Evolutionary conservation across 2,797 vertebrate genomes (phyloP).

Genomic region (Neomorphus geoffroyi): DNA sequence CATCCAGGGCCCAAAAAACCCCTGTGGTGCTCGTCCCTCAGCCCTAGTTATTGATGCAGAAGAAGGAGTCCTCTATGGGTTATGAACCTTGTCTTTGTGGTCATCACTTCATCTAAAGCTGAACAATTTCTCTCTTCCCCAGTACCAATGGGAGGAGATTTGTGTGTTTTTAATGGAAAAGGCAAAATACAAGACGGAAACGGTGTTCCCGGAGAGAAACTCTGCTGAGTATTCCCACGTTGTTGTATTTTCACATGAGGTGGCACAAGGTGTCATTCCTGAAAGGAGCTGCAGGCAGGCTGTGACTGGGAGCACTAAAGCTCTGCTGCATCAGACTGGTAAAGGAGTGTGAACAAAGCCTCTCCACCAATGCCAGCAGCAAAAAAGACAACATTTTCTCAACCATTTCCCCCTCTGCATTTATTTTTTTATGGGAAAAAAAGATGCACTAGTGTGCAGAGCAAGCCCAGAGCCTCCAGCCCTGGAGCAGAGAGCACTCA

Average conservation of each 20-base stretch:
- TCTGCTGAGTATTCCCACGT: background rate
- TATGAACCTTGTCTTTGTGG: background rate
- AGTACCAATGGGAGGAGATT: too few species aligned
- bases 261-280: background rate
- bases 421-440: background rate
- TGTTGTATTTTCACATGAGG: background rate
- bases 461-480: background rate
- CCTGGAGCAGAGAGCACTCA: background rate
- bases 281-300: background rate
- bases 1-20: too few species aligned
- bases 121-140: too few species aligned
- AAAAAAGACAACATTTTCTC: background rate
- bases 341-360: background rate
- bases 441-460: background rate
- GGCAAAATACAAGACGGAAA: too few species aligned
- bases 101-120: too few species aligned
- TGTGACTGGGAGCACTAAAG: background rate
- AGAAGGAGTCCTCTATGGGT: background rate
- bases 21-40: background rate
- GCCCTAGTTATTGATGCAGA: background rate
- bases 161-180: too few species aligned
- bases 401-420: background rate
- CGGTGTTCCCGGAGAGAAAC: background rate
- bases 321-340: too few species aligned
- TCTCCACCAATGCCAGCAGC: background rate